Base-by-base conservation (phyloP, 2,113 vertebrate genomes). In the Steatornis caripensis region DNA sequence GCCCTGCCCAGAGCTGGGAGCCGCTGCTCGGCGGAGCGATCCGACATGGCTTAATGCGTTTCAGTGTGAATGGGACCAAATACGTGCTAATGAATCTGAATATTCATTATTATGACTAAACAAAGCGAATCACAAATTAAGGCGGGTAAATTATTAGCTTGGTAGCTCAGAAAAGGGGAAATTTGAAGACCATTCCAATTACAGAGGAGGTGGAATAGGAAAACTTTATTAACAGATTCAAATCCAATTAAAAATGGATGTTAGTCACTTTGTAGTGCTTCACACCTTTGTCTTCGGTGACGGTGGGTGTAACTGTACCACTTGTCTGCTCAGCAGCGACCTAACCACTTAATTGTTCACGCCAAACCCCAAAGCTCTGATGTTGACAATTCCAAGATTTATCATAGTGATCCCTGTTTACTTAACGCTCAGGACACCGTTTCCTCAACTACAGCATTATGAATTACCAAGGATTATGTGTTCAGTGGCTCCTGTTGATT, bases 61-160 rank as follows among this genome's bases (percentile, higher is more conserved):
- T 84, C 58, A 71, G 92, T 15, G 46, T 64, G 95, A 97, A 93
- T 78, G 69, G 95, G 97, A 92, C 95, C 95, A 90, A 96, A 84
- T 55, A 61, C 49, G 92, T 90, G 95, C 93, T 97, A 97, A 97
- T 92, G 93, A 95, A 90, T 93, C 97, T 96, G 97, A 96, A 96
- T 96, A 96, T 97, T 97, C 97, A 96, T 97, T 98, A 95, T 96
- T 96, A 86, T 94, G 95, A 96, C 95, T 97, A 87, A 97, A 94
- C 95, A 97, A 95, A 95, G 54, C 89, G 89, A 98, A 93, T 97
- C 95, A 94, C 95, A 96, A 96, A 97, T 95, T 80, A 70, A 97
- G 97, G 97, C 80, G 95, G 95, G 91, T 92, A 97, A 98, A 98
- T 98, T 97, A 97, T 93, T 95, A 97, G 96, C 84, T 95, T 97